Percentiles rank a stretch among this genome's conserved stretches.
Conservation (phyloP, 1,140 invertebrate species). For the Parasteatoda tepidariorum region DNA sequence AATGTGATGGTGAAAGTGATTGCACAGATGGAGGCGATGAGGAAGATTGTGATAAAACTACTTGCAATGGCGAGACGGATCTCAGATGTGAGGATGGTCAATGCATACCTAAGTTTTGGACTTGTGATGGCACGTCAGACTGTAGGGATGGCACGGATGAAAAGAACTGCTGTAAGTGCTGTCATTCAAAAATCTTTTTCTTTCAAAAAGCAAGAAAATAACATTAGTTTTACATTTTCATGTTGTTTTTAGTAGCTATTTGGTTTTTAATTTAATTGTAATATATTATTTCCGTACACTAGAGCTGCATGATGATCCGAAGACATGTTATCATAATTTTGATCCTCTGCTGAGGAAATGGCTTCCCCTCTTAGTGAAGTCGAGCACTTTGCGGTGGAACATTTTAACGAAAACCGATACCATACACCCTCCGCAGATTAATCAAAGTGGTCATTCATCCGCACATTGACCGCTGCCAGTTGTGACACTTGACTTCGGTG, state of each 20-base stretch:
- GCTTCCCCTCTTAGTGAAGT: too few relatives aligned
- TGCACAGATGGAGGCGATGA: slow-evolving; percentile 17
- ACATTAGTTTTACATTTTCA: background rate
- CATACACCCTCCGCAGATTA: too few relatives aligned
- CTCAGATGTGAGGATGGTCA: slow-evolving; percentile 63
- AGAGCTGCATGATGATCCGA: background rate
- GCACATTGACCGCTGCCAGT: too few relatives aligned
- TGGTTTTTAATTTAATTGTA: background rate
- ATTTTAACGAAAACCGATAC: too few relatives aligned
- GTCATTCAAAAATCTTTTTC: background rate
- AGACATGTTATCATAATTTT: too few relatives aligned
- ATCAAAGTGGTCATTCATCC: too few relatives aligned
- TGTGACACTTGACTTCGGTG: too few relatives aligned
- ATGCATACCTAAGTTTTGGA: slow-evolving; percentile 64
- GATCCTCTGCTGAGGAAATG: too few relatives aligned
- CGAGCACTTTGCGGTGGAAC: too few relatives aligned
- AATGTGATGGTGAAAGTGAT: slow-evolving; percentile 21
- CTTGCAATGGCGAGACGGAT: slow-evolving; percentile 67
- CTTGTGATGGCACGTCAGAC: slow-evolving; percentile 68
- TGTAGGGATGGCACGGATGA: slow-evolving; percentile 88
- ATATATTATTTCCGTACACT: background rate
- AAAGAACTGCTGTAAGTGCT: slow-evolving; percentile 68
- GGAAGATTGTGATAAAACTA: background rate
- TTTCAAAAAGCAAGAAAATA: too few relatives aligned
- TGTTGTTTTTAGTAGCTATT: background rate